A percentile compares a stretch with the other conserved stretches of the same genome.
Conservation (phyloP, 2,797 vertebrate genomes). For the Aselliscus stoliczkanus region DNA sequence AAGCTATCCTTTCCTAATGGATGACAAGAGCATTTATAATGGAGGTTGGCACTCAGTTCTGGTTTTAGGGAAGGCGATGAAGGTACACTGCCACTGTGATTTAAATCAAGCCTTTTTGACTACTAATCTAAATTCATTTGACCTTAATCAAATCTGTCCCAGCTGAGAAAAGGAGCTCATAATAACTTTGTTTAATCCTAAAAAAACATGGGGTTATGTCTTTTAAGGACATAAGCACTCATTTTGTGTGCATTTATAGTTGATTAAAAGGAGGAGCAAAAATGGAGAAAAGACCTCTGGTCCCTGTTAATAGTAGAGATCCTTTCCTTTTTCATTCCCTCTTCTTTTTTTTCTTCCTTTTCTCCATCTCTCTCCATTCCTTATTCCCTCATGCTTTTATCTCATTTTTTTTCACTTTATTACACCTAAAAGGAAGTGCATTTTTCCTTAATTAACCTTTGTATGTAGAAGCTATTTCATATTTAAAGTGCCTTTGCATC, state of each 20-base stretch:
- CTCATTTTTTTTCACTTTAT: background rate
- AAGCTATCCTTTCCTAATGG: background rate
- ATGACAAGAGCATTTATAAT: background rate
- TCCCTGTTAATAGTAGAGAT: background rate
- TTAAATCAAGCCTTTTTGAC: slow-evolving; percentile 21
- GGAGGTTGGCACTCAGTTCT: background rate
- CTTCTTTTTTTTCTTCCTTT: background rate
- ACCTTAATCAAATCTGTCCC: slow-evolving; percentile 29
- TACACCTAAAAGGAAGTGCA: background rate
- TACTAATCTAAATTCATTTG: slow-evolving; percentile 8
- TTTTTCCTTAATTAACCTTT: background rate
- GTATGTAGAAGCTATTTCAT: background rate
- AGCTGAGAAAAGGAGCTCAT: background rate
- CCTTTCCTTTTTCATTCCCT: background rate
- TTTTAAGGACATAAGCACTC: background rate
- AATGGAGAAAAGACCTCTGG: background rate
- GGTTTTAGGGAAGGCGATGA: background rate
- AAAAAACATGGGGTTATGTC: background rate
- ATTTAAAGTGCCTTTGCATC: background rate
- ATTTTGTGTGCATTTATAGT: background rate
- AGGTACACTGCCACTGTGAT: background rate
- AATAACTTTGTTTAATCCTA: slow-evolving; percentile 21
- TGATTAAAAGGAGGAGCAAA: background rate
- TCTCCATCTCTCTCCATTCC: background rate
- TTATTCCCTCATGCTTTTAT: background rate